Evolutionary conservation across 2,797 vertebrate species (phyloP), one percentile per base, ranked within the genome.

Genomic region (Sebastes cheni): DNA sequence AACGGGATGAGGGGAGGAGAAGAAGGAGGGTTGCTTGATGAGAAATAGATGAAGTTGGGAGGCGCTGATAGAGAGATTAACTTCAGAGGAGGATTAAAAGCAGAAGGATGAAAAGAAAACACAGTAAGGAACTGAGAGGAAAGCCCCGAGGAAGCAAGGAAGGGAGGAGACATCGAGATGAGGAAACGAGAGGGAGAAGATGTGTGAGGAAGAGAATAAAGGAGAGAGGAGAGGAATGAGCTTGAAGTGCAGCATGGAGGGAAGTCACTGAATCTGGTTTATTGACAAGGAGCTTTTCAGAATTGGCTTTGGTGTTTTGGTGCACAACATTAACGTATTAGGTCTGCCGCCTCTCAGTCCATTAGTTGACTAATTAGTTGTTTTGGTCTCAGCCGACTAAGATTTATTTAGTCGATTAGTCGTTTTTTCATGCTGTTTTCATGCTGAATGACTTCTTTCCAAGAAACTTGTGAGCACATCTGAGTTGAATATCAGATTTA

Each of bases 1-100:
- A 54, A 23, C 6, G 9, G 32, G 32, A 46, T 46, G 62, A 32
- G 23, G 75, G 27, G 61, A 52, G 60, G 30, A 9, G 55, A 60
- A 10, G 67, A 36, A 8, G 42, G 67, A 88, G 65, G 61, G 42
- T 32, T 10, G 61, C 3, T 3, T 72, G 67, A 74, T 61, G 50
- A 25, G n/a, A 68, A 72, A 84, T n/a, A 36, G 14, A 27, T 16
- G 39, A 54, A 27, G 55, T 68, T 60, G 2, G 72, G 64, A 42
- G 50, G 52, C 1, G 7, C 8, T 67, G 81, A 81, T 75, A 4
- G 79, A 29, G 11, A 75, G 66, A 86, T 81, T 72, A 83, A 77
- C 79, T 76, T 80, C 64, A 86, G 64, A 84, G 34, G 55, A 8
- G 2, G 72, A 80, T 52, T 54, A 78, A 67, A 80, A 23, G 65